Evolutionary conservation across 2,113 vertebrate genomes (phyloP).

Genomic region (Sclerurus mexicanus): DNA sequence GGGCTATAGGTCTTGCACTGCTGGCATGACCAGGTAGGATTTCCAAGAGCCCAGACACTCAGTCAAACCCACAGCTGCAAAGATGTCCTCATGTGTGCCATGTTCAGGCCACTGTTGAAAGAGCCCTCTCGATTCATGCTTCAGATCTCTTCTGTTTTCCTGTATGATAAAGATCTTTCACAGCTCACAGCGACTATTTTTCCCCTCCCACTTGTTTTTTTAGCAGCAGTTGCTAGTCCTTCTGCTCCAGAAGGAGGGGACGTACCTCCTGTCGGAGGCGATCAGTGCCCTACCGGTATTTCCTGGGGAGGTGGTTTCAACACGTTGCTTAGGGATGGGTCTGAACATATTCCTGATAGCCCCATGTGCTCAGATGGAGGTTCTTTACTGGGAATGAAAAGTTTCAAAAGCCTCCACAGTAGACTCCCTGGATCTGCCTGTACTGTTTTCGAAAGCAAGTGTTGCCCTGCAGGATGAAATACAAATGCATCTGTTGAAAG

Average conservation of each 20-base stretch:
- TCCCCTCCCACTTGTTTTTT: background rate
- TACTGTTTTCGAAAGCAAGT: background rate
- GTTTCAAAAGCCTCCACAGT: background rate
- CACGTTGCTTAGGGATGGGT: background rate
- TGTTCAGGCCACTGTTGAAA: background rate
- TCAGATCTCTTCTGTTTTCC: background rate
- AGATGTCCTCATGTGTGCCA: background rate
- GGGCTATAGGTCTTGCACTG: background rate
- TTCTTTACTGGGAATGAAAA: background rate
- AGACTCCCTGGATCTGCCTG: background rate
- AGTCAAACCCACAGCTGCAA: background rate
- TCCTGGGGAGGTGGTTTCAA: background rate
- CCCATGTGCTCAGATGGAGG: background rate
- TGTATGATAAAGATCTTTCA: background rate
- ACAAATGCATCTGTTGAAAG: background rate
- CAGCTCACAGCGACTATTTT: background rate
- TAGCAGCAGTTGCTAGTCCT: background rate
- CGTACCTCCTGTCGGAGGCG: rapidly evolving
- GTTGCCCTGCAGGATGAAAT: background rate
- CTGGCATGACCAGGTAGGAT: background rate
- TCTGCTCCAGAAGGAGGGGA: background rate
- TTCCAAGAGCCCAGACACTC: background rate
- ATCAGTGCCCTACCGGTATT: background rate
- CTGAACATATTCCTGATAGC: background rate
- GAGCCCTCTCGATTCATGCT: background rate